phyloP scores from a whole-genome alignment of 2,797 vertebrate species.

The Pygocentrus nattereri region DNA sequence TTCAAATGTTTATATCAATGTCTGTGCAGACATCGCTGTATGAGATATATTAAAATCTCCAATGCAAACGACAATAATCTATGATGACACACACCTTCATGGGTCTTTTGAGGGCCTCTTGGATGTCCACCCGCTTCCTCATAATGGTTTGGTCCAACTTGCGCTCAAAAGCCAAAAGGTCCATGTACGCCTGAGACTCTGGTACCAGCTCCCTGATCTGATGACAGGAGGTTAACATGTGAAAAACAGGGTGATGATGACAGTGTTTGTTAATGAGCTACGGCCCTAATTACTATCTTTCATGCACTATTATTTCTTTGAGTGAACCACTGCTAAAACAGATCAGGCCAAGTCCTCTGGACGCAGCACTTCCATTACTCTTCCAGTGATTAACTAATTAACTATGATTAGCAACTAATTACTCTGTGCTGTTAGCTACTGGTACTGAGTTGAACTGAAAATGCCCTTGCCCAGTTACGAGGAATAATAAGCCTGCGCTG shows the following conservation, averaged over 20 bases:
- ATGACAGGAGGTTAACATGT: conserved; percentile 35
- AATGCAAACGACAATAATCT: not conserved
- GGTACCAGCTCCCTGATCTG: conserved; percentile 98
- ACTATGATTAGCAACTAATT: conserved; percentile 5
- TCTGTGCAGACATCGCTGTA: not conserved
- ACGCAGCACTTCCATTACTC: conserved; percentile 5
- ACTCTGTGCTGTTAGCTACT: conserved; percentile 9
- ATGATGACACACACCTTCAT: conserved; percentile 88
- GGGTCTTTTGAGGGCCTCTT: conserved; percentile 97
- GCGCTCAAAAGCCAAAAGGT: conserved; percentile 96
- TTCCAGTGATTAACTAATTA: conserved; percentile 22
- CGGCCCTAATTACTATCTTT: not conserved
- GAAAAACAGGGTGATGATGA: not conserved
- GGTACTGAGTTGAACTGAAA: not conserved
- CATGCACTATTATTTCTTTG: not conserved
- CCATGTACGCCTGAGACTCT: conserved; percentile 99
- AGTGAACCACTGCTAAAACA: conserved; percentile 9
- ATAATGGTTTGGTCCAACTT: conserved; percentile 99
- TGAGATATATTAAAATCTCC: too few relatives aligned
- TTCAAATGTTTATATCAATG: not conserved
- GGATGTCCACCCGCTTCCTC: conserved; percentile 98
- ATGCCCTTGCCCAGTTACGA: conserved; percentile 8
- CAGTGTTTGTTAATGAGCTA: not conserved
- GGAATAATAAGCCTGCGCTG: conserved; percentile 34
- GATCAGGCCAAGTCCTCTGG: conserved; percentile 16